These are phyloP conservation scores for Pipistrellus pipistrellus DNA, from an alignment of 2,797 vertebrate species.

Conservation along the genomic window DNA sequence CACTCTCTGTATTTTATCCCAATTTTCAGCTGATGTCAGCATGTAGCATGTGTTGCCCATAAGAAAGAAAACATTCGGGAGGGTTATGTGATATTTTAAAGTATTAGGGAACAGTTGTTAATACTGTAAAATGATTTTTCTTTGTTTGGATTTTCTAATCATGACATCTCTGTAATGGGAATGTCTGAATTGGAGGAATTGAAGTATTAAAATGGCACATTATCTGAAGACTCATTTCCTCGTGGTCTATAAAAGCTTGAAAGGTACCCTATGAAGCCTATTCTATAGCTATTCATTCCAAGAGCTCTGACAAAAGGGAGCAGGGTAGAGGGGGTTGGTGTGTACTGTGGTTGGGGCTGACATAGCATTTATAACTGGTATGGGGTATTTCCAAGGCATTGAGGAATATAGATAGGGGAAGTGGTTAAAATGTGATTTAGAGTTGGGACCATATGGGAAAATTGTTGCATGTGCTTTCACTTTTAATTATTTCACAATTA, in stretches of 20 bases:
- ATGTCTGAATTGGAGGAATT: constrained; percentile 33
- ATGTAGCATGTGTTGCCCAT: constrained; percentile 64
- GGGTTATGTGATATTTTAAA: constrained; percentile 65
- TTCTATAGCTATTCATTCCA: not conserved
- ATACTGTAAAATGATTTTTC: constrained; percentile 71
- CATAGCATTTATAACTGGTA: not conserved
- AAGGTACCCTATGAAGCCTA: not conserved
- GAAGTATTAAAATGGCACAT: constrained; percentile 3
- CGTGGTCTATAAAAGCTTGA: constrained; percentile 34
- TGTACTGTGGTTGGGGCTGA: not conserved
- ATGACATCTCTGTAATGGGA: constrained; percentile 12
- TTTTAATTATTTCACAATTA: constrained; percentile 39
- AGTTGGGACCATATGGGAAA: not conserved
- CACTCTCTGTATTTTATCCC: constrained; percentile 65
- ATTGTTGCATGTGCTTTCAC: not conserved
- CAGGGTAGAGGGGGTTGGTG: not conserved
- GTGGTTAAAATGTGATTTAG: not conserved
- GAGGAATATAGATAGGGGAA: not conserved
- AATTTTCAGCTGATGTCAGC: constrained; percentile 79
- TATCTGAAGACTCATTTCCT: constrained; percentile 10
- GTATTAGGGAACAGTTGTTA: constrained; percentile 75
- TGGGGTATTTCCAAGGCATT: not conserved
- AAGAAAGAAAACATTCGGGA: constrained; percentile 78
- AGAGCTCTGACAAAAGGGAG: not conserved
- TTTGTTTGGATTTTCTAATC: constrained; percentile 72